Evolutionary conservation across 2,888 invertebrate genomes (phyloP).

Genomic region (Poecilobothrus nobilitatus): DNA sequence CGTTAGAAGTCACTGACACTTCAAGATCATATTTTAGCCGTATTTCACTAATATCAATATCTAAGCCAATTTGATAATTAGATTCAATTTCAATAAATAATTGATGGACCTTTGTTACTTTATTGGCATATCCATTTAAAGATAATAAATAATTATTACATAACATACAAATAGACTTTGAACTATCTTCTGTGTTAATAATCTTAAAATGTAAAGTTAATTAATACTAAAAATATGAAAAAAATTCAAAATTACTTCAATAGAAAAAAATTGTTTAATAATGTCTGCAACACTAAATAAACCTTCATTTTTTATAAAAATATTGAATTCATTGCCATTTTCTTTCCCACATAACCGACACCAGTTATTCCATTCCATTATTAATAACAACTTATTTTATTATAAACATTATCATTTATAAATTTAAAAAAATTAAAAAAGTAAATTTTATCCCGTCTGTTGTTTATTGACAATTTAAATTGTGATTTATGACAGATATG

Average conservation of each 20-base stretch:
- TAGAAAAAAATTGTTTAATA: neutral
- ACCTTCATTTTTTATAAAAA: neutral
- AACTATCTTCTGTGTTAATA: neutral
- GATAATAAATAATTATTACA: neutral
- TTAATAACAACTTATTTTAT: too few species aligned
- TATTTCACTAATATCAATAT: neutral
- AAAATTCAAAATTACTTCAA: neutral
- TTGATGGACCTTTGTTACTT: neutral
- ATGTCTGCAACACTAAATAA: neutral
- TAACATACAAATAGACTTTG: neutral
- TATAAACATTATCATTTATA: too few species aligned
- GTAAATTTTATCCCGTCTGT: too few species aligned
- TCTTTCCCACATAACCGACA: neutral
- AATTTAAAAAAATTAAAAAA: too few species aligned
- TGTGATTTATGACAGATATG: too few species aligned
- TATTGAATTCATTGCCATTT: neutral
- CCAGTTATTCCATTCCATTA: neutral
- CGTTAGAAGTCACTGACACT: neutral
- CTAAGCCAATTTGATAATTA: neutral
- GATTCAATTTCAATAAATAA: neutral
- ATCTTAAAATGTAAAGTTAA: neutral
- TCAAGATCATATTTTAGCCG: neutral
- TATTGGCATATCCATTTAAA: neutral
- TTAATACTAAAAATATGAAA: neutral
- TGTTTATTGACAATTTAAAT: too few species aligned